A percentile compares a stretch with the other conserved stretches of the same genome.
Evolutionary conservation across 2,888 invertebrate genomes (phyloP).

Genomic region (Amphipyra tragopoginis): DNA sequence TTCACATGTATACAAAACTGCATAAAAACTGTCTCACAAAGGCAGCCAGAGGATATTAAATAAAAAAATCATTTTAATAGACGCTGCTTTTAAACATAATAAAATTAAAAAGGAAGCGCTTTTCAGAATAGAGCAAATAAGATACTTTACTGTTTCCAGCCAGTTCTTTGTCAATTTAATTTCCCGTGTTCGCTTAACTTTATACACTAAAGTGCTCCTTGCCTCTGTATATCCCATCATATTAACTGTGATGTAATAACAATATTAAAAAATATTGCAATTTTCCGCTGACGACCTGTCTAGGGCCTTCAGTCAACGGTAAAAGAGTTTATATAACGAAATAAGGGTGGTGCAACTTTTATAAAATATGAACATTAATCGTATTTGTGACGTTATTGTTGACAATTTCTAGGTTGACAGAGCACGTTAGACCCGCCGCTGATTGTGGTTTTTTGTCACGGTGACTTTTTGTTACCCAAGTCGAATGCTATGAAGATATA

Average conservation of each 20-base stretch:
- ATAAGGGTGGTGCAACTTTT: slow-evolving; percentile 1
- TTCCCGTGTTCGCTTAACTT: slow-evolving; percentile 50
- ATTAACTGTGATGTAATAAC: slow-evolving; percentile 67
- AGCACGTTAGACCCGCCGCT: no score
- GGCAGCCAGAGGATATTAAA: slow-evolving; percentile 3
- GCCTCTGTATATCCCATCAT: slow-evolving; percentile 65
- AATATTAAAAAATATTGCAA: slow-evolving; percentile 66
- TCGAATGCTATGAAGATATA: no score
- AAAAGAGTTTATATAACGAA: slow-evolving; percentile 36
- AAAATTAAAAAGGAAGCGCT: slow-evolving; percentile 23
- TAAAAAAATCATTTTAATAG: slow-evolving; percentile 14
- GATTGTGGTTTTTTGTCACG: no score
- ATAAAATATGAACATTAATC: not conserved
- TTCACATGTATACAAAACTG: slow-evolving; percentile 1
- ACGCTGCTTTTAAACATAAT: slow-evolving; percentile 15
- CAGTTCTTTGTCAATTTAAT: slow-evolving; percentile 73
- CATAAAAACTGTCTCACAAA: slow-evolving; percentile 4
- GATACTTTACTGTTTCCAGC: slow-evolving; percentile 23
- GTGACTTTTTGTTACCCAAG: no score
- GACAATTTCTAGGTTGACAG: no score
- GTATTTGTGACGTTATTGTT: not conserved
- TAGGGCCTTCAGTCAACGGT: slow-evolving; percentile 16
- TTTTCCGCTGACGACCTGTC: slow-evolving; percentile 58
- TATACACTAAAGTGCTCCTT: slow-evolving; percentile 31
- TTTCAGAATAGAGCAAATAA: slow-evolving; percentile 24